A percentile compares a stretch with the other conserved stretches of the same genome.
These are phyloP conservation scores for Agrotis exclamationis DNA, from an alignment of 2,888 invertebrate genomes.

Conservation along the genomic window DNA sequence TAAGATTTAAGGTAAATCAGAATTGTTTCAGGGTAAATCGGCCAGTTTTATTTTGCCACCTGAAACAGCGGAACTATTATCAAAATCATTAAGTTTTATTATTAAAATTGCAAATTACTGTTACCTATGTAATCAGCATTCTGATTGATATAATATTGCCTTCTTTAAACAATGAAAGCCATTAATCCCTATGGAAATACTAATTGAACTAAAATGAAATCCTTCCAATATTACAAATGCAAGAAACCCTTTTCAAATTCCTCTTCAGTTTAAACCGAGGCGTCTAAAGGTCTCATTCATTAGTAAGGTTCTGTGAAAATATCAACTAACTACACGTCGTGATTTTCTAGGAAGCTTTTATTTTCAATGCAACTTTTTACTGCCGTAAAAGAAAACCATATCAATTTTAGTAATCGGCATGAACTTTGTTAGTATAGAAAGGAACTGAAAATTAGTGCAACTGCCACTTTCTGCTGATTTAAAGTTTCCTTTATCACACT, in stretches of 20 bases:
- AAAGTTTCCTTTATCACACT: neutral
- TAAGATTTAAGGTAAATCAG: no score
- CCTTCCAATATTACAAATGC: neutral
- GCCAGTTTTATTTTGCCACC: neutral
- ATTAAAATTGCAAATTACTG: no score
- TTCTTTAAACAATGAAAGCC: neutral
- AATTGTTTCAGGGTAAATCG: neutral
- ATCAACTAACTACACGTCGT: no score
- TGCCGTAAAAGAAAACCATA: neutral
- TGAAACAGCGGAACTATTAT: neutral
- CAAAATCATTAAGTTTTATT: no score
- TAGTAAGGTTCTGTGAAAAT: neutral
- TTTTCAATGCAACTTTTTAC: neutral
- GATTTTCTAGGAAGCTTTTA: no score
- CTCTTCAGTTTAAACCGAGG: neutral
- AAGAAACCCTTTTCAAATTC: neutral
- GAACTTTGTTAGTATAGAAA: neutral
- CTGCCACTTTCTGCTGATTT: neutral
- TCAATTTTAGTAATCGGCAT: neutral
- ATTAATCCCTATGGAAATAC: neutral
- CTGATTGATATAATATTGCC: neutral
- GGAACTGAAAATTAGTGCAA: neutral
- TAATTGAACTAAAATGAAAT: slow-evolving; percentile 9
- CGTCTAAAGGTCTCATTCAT: neutral
- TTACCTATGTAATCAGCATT: no score